Evolutionary conservation across 2,888 invertebrate genomes (phyloP), one percentile per base, ranked within the genome.

Genomic region (Pyrrhia umbra): DNA sequence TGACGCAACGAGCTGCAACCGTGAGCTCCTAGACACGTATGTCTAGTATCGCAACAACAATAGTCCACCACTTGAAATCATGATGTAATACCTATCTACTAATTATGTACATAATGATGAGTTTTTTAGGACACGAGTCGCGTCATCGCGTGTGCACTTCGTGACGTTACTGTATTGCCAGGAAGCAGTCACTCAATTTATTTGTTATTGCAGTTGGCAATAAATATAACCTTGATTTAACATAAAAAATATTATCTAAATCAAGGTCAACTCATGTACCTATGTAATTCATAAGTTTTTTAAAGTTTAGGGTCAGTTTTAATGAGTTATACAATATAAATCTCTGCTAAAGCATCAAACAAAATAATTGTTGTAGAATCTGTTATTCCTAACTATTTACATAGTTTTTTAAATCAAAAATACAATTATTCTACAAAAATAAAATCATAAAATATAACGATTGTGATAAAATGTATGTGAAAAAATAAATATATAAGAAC

Each of bases 1-100:
- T 73, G 68, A 55, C 66, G 68, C 18, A 56, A 68, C 25, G 6
- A 25, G 18, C 15, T 46, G 55, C 27, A 55, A 66, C 49, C 1
- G 8, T 15, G 43, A 8, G 18, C 13, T 15, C 9, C 8, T 13
- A 16, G 16, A 5, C 23, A n/a, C 23, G 18, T 61, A 34, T 23
- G 25, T 1, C 0, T 43, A 23, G 9, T 2, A 2, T 2, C n/a
- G n/a, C 13, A 15, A 25, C 15, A 54, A 54, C 30, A 37, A 34
- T 43, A 15, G 15, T 34, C 63, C 18, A 66, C 62, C 20, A 70
- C 16, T 61, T 37, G 63, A 70, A 42, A 49, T 49, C 34, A 27
- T 61, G 47, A 42, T 16, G 62, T 47, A 65, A 61, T 70, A 46
- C 9, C 25, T 15, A 37, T 1, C 34, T 37, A 37, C 1, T 20